Evolutionary conservation across 2,113 vertebrate species (phyloP), one percentile per base, ranked within the genome.

Genomic region (Gymnocephalus cernua): DNA sequence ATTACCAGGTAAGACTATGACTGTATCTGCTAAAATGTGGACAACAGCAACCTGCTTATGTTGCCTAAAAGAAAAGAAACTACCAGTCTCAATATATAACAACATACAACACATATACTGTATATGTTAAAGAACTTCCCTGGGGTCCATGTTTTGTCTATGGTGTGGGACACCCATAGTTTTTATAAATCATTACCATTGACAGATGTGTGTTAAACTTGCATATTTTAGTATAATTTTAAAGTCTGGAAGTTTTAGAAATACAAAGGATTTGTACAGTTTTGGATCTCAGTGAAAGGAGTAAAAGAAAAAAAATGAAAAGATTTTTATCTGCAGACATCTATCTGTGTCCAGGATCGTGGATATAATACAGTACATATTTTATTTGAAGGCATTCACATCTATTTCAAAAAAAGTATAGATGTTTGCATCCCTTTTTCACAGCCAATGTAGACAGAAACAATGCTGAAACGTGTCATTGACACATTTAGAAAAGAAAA

Each of bases 1-100:
- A 96, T 80, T 95, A 96, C 91, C 94, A 95, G 94, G 95, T 95
- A 91, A 11, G 38, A 2, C 13, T 21, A 8, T 51, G 23, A 29
- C 11, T 65, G 15, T 4, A 10, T 35, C 29, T 79, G 29, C 41
- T 18, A 4, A 29, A n/a, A 19, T 57, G 2, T 27, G 48, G 0
- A 62, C 23, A 45, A 3, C 11, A 50, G 12, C 16, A 67, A 56
- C 10, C 7, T 32, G n/a, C 27, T 65, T 19, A 38, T 3, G 25
- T 25, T 50, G 9, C 3, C 23, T 6, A 29, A 35, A 44, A 35
- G 7, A 2, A 3, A n/a, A 48, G 25, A 61, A 54, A 53, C 6
- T 14, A n/a, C 14, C n/a, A 25, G 14, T 16, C 18, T 13, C 21
- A 58, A 50, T 71, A 18, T 45, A 35, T 0, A 47, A 35, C 16